Percentiles rank a stretch among this genome's conserved stretches.
Evolutionary conservation across 1,140 invertebrate species (phyloP).

Genomic region (Anastrepha obliqua): DNA sequence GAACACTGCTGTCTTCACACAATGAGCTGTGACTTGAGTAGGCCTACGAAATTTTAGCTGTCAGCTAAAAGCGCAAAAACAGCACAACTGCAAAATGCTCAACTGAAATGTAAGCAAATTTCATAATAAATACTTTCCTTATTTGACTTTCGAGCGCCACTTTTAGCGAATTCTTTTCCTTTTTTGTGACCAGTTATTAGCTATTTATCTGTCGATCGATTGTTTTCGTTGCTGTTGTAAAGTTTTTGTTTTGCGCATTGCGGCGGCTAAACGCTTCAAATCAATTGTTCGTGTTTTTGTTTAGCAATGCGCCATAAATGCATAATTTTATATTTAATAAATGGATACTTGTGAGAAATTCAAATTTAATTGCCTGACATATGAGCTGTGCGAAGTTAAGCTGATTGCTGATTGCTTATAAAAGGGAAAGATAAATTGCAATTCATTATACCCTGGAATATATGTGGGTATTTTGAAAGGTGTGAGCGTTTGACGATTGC

Average conservation of each 20-base stretch:
- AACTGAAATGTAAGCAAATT: background rate
- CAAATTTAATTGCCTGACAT: slow-evolving; percentile 21
- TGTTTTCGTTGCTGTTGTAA: background rate
- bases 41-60: too few relatives aligned
- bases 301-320: slow-evolving; percentile 30
- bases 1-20: background rate
- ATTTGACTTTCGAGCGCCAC: background rate
- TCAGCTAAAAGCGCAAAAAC: background rate
- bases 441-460: background rate
- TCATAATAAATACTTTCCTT: background rate
- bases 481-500: background rate
- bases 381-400: background rate
- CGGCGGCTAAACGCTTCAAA: background rate
- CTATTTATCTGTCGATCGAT: background rate
- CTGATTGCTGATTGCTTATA: background rate
- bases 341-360: slow-evolving; percentile 16
- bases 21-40: background rate
- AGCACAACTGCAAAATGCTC: background rate
- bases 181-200: background rate
- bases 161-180: background rate
- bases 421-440: background rate
- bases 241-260: background rate
- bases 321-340: slow-evolving; percentile 38
- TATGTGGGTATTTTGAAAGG: background rate
- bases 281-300: background rate